phyloP scores from a whole-genome alignment of 2,888 invertebrate species.

The Elaeidobius kamerunicus region DNA sequence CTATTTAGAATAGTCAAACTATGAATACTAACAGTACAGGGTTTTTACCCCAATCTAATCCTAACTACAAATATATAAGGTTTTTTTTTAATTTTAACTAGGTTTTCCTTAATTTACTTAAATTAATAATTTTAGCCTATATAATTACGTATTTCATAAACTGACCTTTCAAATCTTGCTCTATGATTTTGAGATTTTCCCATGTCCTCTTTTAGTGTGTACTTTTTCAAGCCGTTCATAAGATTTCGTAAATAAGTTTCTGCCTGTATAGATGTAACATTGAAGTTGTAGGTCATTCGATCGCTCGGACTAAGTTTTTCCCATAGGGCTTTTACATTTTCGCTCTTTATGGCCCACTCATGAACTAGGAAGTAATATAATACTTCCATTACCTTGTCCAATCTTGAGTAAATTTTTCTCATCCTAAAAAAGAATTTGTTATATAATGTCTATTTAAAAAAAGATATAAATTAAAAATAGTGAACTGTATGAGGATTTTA shows the following conservation, averaged over 20 bases:
- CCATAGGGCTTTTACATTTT: constrained; percentile 35
- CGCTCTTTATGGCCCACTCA: constrained; percentile 38
- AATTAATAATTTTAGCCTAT: background rate
- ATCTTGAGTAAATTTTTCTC: constrained; percentile 35
- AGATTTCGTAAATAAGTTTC: constrained; percentile 33
- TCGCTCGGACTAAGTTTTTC: constrained; percentile 32
- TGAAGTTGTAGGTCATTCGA: constrained; percentile 35
- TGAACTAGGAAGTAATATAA: constrained; percentile 35
- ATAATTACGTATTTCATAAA: background rate
- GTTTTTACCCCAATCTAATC: too few species aligned
- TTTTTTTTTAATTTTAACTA: too few species aligned
- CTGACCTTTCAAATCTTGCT: constrained; percentile 33
- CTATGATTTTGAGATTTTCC: constrained; percentile 31
- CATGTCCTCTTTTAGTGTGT: constrained; percentile 39
- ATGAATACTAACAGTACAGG: too few species aligned
- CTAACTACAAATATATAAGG: too few species aligned
- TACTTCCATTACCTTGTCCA: constrained; percentile 33
- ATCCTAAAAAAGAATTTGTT: constrained; percentile 34
- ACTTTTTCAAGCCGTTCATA: constrained; percentile 36
- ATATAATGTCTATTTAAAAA: background rate
- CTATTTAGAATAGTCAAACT: too few species aligned
- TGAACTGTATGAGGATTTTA: too few species aligned
- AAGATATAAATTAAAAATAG: too few species aligned
- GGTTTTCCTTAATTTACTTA: too few species aligned
- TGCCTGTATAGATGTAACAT: constrained; percentile 34